Conservation (phyloP, 1,140 invertebrate genomes). For the Thalassaphorura encarpata region DNA sequence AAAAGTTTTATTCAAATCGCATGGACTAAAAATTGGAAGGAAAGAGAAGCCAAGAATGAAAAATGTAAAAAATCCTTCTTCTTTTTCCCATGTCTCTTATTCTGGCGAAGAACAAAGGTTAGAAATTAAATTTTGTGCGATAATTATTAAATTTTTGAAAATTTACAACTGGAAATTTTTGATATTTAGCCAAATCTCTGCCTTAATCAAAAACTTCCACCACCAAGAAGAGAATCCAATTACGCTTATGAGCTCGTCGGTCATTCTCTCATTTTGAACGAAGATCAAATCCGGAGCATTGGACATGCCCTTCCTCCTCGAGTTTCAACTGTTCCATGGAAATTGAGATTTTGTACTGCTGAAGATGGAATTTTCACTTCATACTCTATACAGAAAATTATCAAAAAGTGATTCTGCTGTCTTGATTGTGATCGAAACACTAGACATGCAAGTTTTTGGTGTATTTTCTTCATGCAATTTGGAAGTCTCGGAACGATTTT, state of each 20-base stretch:
- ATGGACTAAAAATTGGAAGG: too few species aligned
- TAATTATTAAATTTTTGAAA: too few species aligned
- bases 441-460: slow-evolving; percentile 75
- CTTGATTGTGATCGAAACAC: slow-evolving; percentile 86
- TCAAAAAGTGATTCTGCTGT: slow-evolving; percentile 70
- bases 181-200: neutral
- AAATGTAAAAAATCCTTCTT: too few species aligned
- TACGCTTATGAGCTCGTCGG: neutral
- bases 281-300: neutral
- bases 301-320: slow-evolving; percentile 79
- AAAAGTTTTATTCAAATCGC: too few species aligned
- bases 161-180: too few species aligned
- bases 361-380: slow-evolving; percentile 94
- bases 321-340: slow-evolving; percentile 90
- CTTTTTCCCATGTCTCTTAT: too few species aligned
- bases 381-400: slow-evolving; percentile 94
- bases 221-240: neutral
- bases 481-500: slow-evolving; percentile 89
- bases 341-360: slow-evolving; percentile 86
- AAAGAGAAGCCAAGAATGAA: too few species aligned
- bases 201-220: neutral
- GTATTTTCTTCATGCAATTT: slow-evolving; percentile 82
- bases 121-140: too few species aligned
- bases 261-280: neutral
- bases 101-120: too few species aligned